Percentiles rank a stretch among this genome's conserved stretches.
Evolutionary conservation across 2,797 vertebrate genomes (phyloP).

Genomic region (Lepilemur septentrionalis): DNA sequence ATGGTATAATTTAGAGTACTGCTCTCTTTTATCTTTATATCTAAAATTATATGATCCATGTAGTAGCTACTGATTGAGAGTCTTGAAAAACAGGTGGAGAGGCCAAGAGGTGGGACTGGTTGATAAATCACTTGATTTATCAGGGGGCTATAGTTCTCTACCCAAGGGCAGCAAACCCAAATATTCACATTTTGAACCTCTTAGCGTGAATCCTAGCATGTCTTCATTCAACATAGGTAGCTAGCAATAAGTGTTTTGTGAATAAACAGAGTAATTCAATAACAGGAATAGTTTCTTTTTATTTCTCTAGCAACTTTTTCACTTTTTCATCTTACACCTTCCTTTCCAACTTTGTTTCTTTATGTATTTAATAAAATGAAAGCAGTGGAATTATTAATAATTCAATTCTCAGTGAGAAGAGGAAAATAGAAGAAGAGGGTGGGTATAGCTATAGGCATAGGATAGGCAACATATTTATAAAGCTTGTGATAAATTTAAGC

Average conservation of each 20-base stretch:
- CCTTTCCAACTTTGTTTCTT: background rate
- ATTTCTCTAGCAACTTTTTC: background rate
- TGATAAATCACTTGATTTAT: constrained; percentile 11
- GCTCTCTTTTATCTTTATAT: constrained; percentile 22
- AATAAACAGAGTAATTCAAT: background rate
- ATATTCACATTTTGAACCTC: background rate
- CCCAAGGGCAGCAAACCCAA: background rate
- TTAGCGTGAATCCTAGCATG: background rate
- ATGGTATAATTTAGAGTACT: background rate
- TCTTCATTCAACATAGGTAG: background rate
- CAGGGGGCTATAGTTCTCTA: background rate
- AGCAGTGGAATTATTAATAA: background rate
- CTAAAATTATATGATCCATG: constrained; percentile 50
- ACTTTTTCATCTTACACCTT: background rate
- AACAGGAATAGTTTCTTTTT: background rate
- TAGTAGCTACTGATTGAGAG: background rate
- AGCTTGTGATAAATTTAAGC: background rate
- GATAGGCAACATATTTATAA: background rate
- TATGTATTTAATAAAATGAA: background rate
- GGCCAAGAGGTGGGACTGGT: background rate
- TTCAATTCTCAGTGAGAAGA: background rate
- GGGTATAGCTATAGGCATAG: background rate
- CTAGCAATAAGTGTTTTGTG: background rate
- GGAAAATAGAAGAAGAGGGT: background rate
- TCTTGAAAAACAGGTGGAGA: constrained; percentile 35